A percentile compares a stretch with the other conserved stretches of the same genome.
Conservation (phyloP, 2,797 vertebrate species). For the Tarsius wallacei region DNA sequence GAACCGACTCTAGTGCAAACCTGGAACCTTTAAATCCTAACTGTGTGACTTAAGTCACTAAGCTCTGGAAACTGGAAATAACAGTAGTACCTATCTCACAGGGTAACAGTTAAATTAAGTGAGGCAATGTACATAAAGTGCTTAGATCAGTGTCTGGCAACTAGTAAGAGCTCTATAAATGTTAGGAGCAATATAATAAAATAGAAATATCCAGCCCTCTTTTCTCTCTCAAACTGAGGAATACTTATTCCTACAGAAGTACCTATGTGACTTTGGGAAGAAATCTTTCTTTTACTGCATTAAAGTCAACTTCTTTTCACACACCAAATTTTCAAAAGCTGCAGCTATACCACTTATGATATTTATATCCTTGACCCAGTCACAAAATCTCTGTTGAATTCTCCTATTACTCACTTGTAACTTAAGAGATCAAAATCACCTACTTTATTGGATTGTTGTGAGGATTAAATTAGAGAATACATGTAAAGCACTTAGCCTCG, state of each 20-base stretch:
- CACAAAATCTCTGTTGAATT: neutral
- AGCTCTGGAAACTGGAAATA: constrained; percentile 3
- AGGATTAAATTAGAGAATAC: constrained; percentile 16
- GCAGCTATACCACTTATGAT: neutral
- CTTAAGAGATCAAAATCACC: neutral
- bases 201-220: neutral
- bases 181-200: neutral
- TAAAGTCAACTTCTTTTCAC: neutral
- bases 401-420: neutral
- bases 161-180: neutral
- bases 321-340: constrained; percentile 16
- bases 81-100: neutral
- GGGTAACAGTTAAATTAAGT: neutral
- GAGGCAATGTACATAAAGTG: neutral
- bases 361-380: neutral
- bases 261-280: neutral
- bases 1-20: neutral
- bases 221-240: neutral
- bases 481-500: neutral
- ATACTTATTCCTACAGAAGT: neutral
- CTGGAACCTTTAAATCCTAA: neutral
- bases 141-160: neutral
- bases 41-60: neutral
- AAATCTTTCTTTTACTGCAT: neutral
- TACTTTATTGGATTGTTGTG: neutral